Conservation (phyloP, 2,797 vertebrate genomes). For the Hipposideros larvatus region DNA sequence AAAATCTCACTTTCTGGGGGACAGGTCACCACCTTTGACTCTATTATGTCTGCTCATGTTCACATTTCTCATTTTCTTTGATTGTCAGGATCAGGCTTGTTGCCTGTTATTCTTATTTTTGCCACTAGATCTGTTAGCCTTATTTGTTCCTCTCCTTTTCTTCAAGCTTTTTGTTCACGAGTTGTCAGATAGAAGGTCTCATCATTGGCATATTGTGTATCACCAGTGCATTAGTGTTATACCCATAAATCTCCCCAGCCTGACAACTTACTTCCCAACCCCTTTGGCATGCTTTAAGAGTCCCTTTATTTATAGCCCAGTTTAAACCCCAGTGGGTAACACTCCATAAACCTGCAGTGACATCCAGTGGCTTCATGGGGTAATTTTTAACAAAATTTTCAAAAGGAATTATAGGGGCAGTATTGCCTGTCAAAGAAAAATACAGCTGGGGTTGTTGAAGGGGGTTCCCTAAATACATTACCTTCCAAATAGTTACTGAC, state of each 20-base stretch:
- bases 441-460: not conserved
- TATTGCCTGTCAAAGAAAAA: constrained; percentile 33
- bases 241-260: not conserved
- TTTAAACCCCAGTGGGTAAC: constrained; percentile 49
- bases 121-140: not conserved
- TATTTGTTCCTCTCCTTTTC: not conserved
- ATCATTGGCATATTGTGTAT: not conserved
- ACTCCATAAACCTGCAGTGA: constrained; percentile 71
- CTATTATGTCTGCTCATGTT: not conserved
- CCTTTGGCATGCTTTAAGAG: constrained; percentile 66
- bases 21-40: not conserved
- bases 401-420: not conserved
- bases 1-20: not conserved
- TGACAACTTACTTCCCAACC: not conserved
- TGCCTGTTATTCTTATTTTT: not conserved
- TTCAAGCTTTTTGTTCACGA: constrained; percentile 27
- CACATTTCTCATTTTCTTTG: not conserved
- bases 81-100: not conserved
- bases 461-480: not conserved
- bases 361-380: constrained; percentile 69
- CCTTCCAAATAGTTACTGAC: not conserved
- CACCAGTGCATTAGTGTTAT: not conserved
- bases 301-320: constrained; percentile 68
- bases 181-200: not conserved
- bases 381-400: constrained; percentile 65